Evolutionary conservation across 1,140 invertebrate species (phyloP).

Genomic region (Cydia fagiglandana): DNA sequence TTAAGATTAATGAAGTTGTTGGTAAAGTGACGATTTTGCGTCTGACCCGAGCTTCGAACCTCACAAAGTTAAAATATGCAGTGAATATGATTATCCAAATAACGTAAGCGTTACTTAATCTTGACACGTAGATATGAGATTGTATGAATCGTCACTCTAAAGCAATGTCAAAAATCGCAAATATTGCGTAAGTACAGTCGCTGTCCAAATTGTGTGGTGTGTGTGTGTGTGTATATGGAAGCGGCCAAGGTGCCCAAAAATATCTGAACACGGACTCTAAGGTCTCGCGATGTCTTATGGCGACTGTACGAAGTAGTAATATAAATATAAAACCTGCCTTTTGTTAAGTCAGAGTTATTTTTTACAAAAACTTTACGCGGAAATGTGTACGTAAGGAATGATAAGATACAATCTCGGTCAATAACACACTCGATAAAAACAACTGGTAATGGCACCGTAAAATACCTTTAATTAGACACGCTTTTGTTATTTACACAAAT

Average conservation of each 20-base stretch:
- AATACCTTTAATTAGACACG: conserved; percentile 18
- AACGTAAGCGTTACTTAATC: not conserved
- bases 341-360: not conserved
- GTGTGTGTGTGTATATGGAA: no score
- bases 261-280: no score
- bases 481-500: conserved; percentile 18
- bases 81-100: not conserved
- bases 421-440: conserved; percentile 18
- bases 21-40: not conserved
- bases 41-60: not conserved
- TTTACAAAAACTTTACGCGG: not conserved
- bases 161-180: not conserved
- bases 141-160: not conserved
- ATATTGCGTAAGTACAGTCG: not conserved
- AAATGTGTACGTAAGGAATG: not conserved
- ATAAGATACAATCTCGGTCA: conserved; percentile 28
- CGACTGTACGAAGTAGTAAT: no score
- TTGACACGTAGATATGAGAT: not conserved
- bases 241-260: no score
- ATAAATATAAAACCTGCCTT: not conserved
- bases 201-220: no score
- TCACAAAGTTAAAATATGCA: not conserved
- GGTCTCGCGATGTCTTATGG: no score
- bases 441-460: not conserved
- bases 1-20: not conserved